phyloP scores from a whole-genome alignment of 1,140 invertebrate species.

The Heliothis virescens region DNA sequence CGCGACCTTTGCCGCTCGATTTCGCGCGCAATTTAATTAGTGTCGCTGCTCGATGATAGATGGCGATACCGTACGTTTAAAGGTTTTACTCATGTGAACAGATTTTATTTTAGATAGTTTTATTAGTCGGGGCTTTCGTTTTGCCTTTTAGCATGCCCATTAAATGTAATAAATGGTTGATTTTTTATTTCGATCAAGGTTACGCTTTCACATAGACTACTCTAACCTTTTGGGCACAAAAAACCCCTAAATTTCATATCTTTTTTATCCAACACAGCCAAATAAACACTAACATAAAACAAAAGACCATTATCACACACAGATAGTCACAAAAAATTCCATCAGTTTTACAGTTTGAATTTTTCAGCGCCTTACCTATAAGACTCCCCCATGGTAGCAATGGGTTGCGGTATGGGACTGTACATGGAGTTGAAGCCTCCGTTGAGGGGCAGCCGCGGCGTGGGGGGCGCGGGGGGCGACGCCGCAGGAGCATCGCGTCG shows the following conservation, averaged over 20 bases:
- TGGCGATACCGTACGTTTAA: slow-evolving; percentile 63
- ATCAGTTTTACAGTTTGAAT: background rate
- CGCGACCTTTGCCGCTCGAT: slow-evolving; percentile 82
- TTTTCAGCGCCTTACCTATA: slow-evolving; percentile 91
- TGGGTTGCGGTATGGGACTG: slow-evolving; percentile 96
- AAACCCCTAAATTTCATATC: too few relatives aligned
- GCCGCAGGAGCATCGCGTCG: slow-evolving; percentile 86
- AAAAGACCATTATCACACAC: too few relatives aligned
- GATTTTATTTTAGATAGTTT: slow-evolving; percentile 5
- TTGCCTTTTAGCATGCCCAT: background rate
- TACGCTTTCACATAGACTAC: too few relatives aligned
- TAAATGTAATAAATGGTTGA: too few relatives aligned
- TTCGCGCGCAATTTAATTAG: slow-evolving; percentile 78
- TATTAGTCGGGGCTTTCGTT: background rate
- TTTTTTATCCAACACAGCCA: too few relatives aligned
- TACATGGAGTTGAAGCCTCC: slow-evolving; percentile 98
- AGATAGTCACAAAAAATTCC: too few relatives aligned
- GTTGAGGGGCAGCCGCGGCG: slow-evolving; percentile 90
- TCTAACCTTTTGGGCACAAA: too few relatives aligned
- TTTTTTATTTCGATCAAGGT: too few relatives aligned
- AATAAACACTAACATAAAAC: too few relatives aligned
- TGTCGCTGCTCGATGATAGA: slow-evolving; percentile 71
- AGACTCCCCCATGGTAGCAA: slow-evolving; percentile 96
- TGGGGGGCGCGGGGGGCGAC: slow-evolving; percentile 87
- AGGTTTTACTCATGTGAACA: background rate